These are phyloP conservation scores for Aleiodes sp. DNA, from an alignment of 1,140 invertebrate genomes.

Conservation along the genomic window DNA sequence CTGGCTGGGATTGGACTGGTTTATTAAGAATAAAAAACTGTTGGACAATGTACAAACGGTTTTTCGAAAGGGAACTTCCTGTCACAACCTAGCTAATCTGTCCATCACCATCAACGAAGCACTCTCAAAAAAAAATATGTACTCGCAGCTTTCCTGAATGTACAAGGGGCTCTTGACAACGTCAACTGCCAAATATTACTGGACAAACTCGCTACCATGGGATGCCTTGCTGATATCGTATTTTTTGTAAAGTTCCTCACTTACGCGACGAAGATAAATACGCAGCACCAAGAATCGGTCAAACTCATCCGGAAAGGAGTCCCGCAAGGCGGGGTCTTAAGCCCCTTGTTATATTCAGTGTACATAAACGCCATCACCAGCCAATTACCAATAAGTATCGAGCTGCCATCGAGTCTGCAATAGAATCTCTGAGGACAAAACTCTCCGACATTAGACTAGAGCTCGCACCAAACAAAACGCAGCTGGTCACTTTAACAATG, in stretches of 20 bases:
- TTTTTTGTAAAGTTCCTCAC: conserved; percentile 20
- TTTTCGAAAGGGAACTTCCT: conserved; percentile 39
- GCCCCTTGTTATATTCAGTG: conserved; percentile 25
- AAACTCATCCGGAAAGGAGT: conserved; percentile 16
- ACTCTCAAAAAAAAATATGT: conserved; percentile 1
- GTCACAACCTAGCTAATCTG: conserved; percentile 25
- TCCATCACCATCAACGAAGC: neutral
- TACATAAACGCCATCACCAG: conserved; percentile 5
- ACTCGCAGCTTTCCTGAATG: neutral
- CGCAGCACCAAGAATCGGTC: neutral
- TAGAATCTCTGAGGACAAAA: neutral
- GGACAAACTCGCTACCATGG: conserved; percentile 3
- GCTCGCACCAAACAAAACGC: conserved; percentile 38
- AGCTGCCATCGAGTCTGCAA: neutral
- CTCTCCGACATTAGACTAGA: conserved; percentile 29
- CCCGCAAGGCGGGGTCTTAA: conserved; percentile 29
- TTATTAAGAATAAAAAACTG: conserved; percentile 29
- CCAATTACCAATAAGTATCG: neutral
- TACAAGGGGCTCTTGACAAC: neutral
- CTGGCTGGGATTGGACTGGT: conserved; percentile 37
- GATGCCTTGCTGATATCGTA: conserved; percentile 1
- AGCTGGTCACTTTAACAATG: conserved; percentile 39
- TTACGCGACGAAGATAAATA: neutral
- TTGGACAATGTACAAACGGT: conserved; percentile 35
- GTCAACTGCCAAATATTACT: conserved; percentile 27